A percentile compares a stretch with the other conserved stretches of the same genome.
Evolutionary conservation across 2,113 vertebrate genomes (phyloP).

Genomic region (Myocastor coypus): DNA sequence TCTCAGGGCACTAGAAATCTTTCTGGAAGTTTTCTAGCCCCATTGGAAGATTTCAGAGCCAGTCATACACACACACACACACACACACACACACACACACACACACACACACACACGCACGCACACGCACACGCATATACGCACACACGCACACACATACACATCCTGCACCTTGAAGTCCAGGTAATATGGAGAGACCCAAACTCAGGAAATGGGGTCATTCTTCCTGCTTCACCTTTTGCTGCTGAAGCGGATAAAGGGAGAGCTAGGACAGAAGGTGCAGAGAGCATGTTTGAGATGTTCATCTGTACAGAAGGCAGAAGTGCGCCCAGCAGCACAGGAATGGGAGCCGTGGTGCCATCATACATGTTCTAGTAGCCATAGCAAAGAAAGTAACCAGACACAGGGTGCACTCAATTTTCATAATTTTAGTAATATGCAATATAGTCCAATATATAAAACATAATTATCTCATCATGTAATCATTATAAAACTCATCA

Average conservation of each 20-base stretch:
- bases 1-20: not conserved
- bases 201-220: not conserved
- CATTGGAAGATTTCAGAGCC: not conserved
- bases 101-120: not conserved
- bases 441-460: not conserved
- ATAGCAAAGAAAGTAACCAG: not conserved
- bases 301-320: not conserved
- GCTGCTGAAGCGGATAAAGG: not conserved
- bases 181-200: not conserved
- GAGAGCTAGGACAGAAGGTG: not conserved
- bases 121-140: no score
- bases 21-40: not conserved
- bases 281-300: rapidly evolving
- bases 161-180: not conserved
- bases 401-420: slow-evolving; percentile 9
- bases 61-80: not conserved
- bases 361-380: not conserved
- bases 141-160: rapidly evolving
- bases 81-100: not conserved
- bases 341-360: rapidly evolving
- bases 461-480: not conserved
- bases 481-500: not conserved
- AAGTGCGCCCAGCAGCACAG: rapidly evolving
- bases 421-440: not conserved
- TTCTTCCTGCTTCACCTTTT: not conserved